These are phyloP conservation scores for Dynastes hyllus DNA, from an alignment of 2,888 invertebrate genomes.

Conservation along the genomic window DNA sequence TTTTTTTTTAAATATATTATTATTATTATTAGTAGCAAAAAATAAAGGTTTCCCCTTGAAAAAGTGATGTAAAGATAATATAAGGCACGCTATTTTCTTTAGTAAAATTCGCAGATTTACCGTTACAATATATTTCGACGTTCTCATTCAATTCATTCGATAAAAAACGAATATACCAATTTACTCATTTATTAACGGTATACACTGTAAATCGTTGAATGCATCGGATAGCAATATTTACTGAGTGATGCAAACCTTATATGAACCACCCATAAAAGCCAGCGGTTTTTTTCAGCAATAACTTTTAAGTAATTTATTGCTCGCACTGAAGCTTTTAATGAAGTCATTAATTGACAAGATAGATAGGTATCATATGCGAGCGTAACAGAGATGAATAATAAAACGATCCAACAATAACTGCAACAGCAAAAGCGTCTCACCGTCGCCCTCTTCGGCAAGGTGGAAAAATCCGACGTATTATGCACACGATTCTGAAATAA, in stretches of 20 bases:
- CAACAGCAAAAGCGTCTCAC: slow-evolving; percentile 35
- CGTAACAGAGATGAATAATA: slow-evolving; percentile 37
- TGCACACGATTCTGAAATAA: slow-evolving; percentile 60
- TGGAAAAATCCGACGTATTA: slow-evolving; percentile 47
- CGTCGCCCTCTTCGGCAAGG: slow-evolving; percentile 2
- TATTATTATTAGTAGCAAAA: no score
- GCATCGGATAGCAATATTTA: background rate
- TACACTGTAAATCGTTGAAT: background rate
- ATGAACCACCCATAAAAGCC: background rate
- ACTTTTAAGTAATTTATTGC: slow-evolving; percentile 41
- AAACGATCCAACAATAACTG: slow-evolving; percentile 34
- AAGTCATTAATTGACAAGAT: slow-evolving; percentile 52
- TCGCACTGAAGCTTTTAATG: slow-evolving; percentile 44
- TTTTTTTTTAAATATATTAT: no score
- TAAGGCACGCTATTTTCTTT: background rate
- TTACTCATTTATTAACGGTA: no score
- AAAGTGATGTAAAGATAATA: no score
- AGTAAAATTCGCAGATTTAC: background rate
- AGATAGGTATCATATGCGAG: slow-evolving; percentile 45
- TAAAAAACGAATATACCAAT: no score
- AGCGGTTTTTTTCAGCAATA: slow-evolving; percentile 18
- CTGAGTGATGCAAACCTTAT: slow-evolving; percentile 18
- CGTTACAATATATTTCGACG: background rate
- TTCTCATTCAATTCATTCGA: background rate
- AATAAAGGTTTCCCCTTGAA: no score